A percentile compares a stretch with the other conserved stretches of the same genome.
These are phyloP conservation scores for Micoletzkya japonica DNA, from an alignment of 2,888 invertebrate genomes.

Conservation along the genomic window DNA sequence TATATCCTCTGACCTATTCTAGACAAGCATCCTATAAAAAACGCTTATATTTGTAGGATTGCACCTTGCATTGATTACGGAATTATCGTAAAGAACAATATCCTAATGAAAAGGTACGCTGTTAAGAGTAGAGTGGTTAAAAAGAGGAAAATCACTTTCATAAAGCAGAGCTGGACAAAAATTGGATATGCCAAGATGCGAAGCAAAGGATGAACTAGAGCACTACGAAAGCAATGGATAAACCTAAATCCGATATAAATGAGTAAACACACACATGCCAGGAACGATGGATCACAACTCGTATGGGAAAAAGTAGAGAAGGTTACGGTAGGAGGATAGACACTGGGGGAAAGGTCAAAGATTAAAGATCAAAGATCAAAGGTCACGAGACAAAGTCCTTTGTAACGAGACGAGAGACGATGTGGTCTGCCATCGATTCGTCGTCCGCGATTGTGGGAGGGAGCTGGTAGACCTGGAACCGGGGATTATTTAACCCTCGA, in stretches of 20 bases:
- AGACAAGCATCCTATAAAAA: no score
- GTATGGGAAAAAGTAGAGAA: neutral
- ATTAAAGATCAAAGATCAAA: conserved; percentile 29
- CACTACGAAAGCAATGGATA: neutral
- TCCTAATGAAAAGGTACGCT: no score
- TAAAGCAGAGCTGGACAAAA: no score
- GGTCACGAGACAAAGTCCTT: conserved; percentile 54
- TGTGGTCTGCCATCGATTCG: conserved; percentile 53
- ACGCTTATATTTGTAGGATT: no score
- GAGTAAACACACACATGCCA: neutral
- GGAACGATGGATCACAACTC: neutral
- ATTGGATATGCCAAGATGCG: no score
- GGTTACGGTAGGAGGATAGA: neutral
- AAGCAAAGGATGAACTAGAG: no score
- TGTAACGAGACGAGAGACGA: conserved; percentile 54
- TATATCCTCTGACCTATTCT: no score
- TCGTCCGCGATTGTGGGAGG: conserved; percentile 46
- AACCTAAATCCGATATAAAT: neutral
- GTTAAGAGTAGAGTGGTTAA: no score
- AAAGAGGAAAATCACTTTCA: no score
- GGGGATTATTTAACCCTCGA: no score
- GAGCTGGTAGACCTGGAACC: conserved; percentile 54
- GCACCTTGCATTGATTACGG: no score
- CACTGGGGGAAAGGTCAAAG: neutral
- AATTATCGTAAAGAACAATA: no score